Evolutionary conservation across 2,888 invertebrate species (phyloP).

Genomic region (Orchesella flavescens): DNA sequence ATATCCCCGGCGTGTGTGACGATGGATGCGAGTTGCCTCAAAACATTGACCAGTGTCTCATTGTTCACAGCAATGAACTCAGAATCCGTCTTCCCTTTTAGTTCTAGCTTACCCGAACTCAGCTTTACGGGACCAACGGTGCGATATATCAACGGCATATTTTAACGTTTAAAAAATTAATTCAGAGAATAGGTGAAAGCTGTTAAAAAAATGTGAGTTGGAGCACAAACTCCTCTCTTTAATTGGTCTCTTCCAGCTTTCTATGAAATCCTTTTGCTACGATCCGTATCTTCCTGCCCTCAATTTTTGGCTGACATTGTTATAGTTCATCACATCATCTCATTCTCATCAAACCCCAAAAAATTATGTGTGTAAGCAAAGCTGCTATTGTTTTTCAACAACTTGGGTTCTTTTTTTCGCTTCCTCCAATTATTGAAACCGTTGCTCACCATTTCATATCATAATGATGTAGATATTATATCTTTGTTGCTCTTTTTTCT

Average conservation of each 20-base stretch:
- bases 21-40: constrained; percentile 89
- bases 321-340: background rate
- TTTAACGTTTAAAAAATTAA: too few species aligned
- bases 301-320: background rate
- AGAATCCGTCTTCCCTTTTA: constrained; percentile 69
- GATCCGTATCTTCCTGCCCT: background rate
- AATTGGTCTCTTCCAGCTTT: background rate
- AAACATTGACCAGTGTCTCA: constrained; percentile 87
- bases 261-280: background rate
- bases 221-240: background rate
- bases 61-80: constrained; percentile 91
- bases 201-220: background rate
- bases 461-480: background rate
- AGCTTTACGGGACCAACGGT: constrained; percentile 65
- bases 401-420: background rate
- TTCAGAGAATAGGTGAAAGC: too few species aligned
- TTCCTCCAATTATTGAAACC: constrained; percentile 5
- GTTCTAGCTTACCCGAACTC: constrained; percentile 66
- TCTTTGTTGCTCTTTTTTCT: too few species aligned
- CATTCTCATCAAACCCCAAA: too few species aligned
- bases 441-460: background rate
- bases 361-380: too few species aligned
- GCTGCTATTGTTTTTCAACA: too few species aligned
- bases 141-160: constrained; percentile 70
- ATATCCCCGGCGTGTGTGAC: constrained; percentile 89